These are phyloP conservation scores for Eupeodes latifasciatus DNA, from an alignment of 2,888 invertebrate genomes.

Conservation along the genomic window DNA sequence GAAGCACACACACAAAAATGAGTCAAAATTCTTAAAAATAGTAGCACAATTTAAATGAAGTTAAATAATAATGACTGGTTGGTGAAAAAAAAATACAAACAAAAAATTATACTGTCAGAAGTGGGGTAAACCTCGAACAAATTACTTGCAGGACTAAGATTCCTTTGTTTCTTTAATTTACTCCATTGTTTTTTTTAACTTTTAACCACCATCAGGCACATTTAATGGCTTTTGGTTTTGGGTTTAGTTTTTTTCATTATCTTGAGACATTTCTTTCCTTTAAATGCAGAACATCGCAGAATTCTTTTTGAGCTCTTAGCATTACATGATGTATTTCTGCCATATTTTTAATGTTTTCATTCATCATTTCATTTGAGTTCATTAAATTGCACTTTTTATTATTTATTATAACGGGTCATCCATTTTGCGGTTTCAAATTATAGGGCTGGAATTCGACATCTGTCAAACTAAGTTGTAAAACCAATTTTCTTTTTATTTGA, in stretches of 20 bases:
- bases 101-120: background rate
- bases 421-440: no score
- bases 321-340: no score
- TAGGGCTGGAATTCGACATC: no score
- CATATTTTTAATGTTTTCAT: no score
- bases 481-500: no score
- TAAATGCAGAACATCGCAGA: no score
- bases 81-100: background rate
- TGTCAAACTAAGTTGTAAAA: no score
- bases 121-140: background rate
- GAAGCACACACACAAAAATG: background rate
- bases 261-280: background rate
- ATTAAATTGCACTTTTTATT: no score
- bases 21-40: background rate
- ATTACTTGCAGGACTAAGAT: background rate
- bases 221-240: background rate
- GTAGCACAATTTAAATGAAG: slow-evolving; percentile 6
- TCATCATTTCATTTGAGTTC: no score
- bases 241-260: background rate
- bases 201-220: slow-evolving; percentile 8
- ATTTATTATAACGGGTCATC: no score
- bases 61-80: slow-evolving; percentile 14
- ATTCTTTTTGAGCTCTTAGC: no score
- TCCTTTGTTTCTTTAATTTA: background rate
- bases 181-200: background rate